Evolutionary conservation across 2,888 invertebrate genomes (phyloP), one percentile per base, ranked within the genome.

Genomic region (Drosophila tripunctata): DNA sequence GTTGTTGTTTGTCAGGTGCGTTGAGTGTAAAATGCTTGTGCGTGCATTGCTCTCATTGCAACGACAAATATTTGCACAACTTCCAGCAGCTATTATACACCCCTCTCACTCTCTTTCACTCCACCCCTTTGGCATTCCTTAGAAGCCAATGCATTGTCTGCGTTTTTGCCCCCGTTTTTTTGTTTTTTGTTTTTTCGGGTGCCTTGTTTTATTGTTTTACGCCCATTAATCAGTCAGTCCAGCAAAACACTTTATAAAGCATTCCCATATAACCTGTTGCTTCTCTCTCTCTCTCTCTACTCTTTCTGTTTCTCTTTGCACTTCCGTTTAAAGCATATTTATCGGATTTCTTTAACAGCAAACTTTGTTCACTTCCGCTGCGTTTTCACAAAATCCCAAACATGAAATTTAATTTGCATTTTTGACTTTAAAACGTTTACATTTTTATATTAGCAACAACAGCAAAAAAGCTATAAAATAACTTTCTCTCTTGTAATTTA

Each of bases 31-130:
- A 84, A 85, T 88, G 70, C 83, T 75, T 71, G 66, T 66, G 82
- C 75, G 88, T 84, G 67, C 82, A 72, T 88, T 83, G 82, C 82
- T 83, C 87, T 81, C 87, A 87, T 87, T 88, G 65, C 67, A 61
- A 67, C 71, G 70, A 75, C 79, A 82, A 84, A 86, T 82, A 82
- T 88, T 80, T 80, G 72, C 79, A 57, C 80, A 79, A 60, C 71
- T 52, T 52, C 41, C 57, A 40, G 36, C 61, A 52, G 47, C 31
- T 54, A 19, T 38, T 27, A 38, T 17, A 33, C 33, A 4, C 38
- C 24, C 5, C 21, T 19, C 27, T 22, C 41, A 15, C 43, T 14
- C 17, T 35, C 8, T 1, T 6, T 6, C 27, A 19, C 15, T 50
- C 22, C 7, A 3, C 44, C 50, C 50, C 3, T 27, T 65, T 41